A percentile compares a stretch with the other conserved stretches of the same genome.
Conservation (phyloP, 2,797 vertebrate genomes). For the Prionace glauca region DNA sequence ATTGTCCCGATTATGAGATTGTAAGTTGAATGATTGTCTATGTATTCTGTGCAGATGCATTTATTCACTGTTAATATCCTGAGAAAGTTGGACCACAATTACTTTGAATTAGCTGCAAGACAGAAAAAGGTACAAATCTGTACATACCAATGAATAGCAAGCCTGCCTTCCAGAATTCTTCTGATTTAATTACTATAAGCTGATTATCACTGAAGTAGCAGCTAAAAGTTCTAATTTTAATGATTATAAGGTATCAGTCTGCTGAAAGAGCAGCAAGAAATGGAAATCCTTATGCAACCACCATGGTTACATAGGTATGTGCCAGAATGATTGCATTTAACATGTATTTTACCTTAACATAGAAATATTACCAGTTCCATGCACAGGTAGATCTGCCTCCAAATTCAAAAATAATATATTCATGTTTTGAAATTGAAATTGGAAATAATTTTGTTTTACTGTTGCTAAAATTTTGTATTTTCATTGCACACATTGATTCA, state of each 20-base stretch:
- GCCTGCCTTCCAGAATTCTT: background rate
- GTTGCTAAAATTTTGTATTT: background rate
- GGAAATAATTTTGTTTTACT: background rate
- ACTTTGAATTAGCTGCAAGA: background rate
- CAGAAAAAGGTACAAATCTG: background rate
- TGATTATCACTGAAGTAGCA: background rate
- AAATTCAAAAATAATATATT: background rate
- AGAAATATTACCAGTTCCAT: background rate
- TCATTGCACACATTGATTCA: background rate
- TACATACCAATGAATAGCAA: background rate
- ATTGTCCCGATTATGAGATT: slow-evolving; percentile 13
- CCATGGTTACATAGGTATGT: background rate
- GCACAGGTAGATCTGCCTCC: background rate
- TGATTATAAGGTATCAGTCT: background rate
- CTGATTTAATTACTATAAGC: slow-evolving; percentile 22
- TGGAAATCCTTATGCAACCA: background rate
- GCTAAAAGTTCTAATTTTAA: slow-evolving; percentile 19
- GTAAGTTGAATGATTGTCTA: background rate
- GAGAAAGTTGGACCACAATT: background rate
- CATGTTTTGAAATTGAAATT: background rate
- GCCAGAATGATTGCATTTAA: background rate
- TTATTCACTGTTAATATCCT: background rate
- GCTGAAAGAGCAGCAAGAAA: background rate
- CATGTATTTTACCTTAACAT: background rate
- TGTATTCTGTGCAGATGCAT: background rate